Percentiles rank a stretch among this genome's conserved stretches.
phyloP scores from a whole-genome alignment of 2,113 vertebrate species.

The Proterorhinus semilunaris region DNA sequence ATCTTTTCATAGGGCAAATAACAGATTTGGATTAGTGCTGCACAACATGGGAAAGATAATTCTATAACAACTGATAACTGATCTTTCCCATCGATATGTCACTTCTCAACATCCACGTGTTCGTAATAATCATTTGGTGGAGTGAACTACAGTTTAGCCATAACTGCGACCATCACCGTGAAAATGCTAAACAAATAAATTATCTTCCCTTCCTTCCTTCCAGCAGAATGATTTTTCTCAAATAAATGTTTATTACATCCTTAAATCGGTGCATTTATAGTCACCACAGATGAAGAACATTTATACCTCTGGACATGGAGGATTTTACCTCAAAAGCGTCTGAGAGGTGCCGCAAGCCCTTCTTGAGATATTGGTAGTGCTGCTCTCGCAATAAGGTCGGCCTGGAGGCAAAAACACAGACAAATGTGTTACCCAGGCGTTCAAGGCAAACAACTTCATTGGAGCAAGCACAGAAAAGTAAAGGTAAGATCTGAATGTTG shows the following conservation, averaged over 20 bases:
- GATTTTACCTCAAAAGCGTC: conserved; percentile 90
- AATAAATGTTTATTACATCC: neutral
- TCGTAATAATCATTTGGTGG: neutral
- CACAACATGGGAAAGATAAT: too few relatives aligned
- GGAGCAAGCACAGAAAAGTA: neutral
- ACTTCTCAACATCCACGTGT: neutral
- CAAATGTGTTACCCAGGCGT: neutral
- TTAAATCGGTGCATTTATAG: neutral
- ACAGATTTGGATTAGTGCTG: too few relatives aligned
- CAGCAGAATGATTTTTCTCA: too few relatives aligned
- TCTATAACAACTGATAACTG: too few relatives aligned
- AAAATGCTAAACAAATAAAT: too few relatives aligned
- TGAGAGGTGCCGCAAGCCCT: conserved; percentile 90
- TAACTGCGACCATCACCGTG: too few relatives aligned
- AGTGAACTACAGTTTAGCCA: too few relatives aligned
- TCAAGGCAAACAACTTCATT: neutral
- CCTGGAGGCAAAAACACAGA: conserved; percentile 64
- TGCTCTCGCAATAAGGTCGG: conserved; percentile 87
- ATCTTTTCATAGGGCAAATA: neutral
- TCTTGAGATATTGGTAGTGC: conserved; percentile 93
- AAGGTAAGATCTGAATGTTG: neutral
- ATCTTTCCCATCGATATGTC: too few relatives aligned
- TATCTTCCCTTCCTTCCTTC: too few relatives aligned
- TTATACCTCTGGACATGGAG: neutral
- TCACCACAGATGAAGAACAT: neutral